Evolutionary conservation across 2,888 invertebrate species (phyloP).

Genomic region (Stenichneumon culpator): DNA sequence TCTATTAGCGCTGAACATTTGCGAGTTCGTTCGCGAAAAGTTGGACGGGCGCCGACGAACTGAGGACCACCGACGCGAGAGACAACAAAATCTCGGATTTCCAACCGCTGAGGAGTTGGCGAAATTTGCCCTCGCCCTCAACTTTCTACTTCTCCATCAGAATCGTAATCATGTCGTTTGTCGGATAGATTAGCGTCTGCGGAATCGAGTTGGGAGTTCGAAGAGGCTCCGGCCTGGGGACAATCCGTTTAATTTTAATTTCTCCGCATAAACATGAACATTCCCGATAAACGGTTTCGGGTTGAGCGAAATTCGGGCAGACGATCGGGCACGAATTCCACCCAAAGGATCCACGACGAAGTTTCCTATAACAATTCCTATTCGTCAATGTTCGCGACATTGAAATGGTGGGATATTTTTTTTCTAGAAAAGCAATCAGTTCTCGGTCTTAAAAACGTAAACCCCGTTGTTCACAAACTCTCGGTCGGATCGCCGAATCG

Average conservation of each 20-base stretch:
- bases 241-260: neutral
- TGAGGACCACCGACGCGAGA: conserved; percentile 1
- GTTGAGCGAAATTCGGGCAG: no score
- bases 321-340: no score
- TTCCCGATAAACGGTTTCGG: no score
- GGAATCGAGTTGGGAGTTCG: conserved; percentile 23
- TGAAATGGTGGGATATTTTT: no score
- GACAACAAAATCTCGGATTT: conserved; percentile 53
- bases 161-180: conserved; percentile 42
- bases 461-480: neutral
- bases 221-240: neutral
- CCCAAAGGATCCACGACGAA: no score
- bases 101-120: conserved; percentile 4
- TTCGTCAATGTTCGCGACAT: no score
- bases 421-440: no score
- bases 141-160: neutral
- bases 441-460: no score
- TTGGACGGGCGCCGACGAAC: conserved; percentile 16
- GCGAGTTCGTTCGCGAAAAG: conserved; percentile 29
- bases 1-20: conserved; percentile 39
- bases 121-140: neutral
- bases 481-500: neutral
- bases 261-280: no score
- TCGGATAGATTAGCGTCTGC: conserved; percentile 3
- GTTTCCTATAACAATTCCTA: no score